Percentiles rank a stretch among this genome's conserved stretches.
Evolutionary conservation across 2,113 vertebrate genomes (phyloP).

Genomic region (Edolisoma coerulescens): DNA sequence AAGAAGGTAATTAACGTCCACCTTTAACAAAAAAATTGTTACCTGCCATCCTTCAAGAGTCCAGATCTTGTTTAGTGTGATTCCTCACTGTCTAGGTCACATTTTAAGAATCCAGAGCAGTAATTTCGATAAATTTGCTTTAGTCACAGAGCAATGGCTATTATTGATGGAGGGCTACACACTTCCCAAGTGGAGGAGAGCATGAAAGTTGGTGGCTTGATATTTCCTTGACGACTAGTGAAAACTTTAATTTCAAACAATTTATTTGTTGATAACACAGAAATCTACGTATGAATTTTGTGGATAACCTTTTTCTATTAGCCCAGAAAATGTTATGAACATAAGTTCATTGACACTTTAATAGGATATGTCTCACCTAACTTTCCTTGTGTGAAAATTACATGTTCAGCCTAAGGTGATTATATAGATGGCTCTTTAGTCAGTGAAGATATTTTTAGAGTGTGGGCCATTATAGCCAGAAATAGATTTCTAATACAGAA

Average conservation of each 20-base stretch:
- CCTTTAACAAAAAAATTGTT: not conserved
- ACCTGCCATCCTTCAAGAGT: not conserved
- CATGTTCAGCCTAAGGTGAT: not conserved
- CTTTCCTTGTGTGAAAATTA: not conserved
- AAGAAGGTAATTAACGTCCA: not conserved
- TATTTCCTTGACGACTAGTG: not conserved
- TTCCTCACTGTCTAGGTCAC: not conserved
- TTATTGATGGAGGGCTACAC: not conserved
- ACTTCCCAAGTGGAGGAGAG: not conserved
- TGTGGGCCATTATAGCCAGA: not conserved
- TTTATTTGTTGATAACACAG: not conserved
- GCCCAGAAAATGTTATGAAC: not conserved
- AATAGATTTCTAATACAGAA: not conserved
- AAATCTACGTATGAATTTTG: not conserved
- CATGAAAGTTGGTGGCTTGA: not conserved
- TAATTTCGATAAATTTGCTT: not conserved
- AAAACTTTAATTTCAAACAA: not conserved
- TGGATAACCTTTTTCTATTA: not conserved
- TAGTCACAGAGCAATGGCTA: not conserved
- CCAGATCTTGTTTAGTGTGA: not conserved
- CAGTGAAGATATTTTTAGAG: not conserved
- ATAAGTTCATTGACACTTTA: not conserved
- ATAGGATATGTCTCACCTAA: not conserved
- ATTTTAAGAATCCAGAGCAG: not conserved
- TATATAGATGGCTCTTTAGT: not conserved